These are phyloP conservation scores for Notodromas monacha DNA, from an alignment of 2,888 invertebrate genomes.

Conservation along the genomic window DNA sequence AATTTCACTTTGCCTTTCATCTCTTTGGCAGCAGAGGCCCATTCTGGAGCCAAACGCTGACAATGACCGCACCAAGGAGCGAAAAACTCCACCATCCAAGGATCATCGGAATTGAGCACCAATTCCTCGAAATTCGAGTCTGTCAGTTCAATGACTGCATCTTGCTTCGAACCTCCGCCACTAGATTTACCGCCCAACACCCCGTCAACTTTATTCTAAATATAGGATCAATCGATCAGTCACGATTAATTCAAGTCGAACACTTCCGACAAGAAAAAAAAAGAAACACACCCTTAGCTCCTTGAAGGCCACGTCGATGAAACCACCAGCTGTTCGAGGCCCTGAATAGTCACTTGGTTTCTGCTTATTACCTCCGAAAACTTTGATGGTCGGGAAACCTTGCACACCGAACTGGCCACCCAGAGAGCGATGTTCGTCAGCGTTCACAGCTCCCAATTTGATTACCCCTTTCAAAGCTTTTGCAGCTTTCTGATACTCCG, in stretches of 20 bases:
- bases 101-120: conserved; percentile 65
- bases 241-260: too few relatives aligned
- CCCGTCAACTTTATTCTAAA: conserved; percentile 34
- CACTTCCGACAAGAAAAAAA: too few relatives aligned
- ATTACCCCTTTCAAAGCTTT: conserved; percentile 57
- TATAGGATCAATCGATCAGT: too few relatives aligned
- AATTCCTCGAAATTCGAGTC: conserved; percentile 76
- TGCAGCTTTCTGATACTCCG: conserved; percentile 78
- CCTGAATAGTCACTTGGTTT: conserved; percentile 55
- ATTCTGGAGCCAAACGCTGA: conserved; percentile 79
- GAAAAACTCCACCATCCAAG: conserved; percentile 92
- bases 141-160: conserved; percentile 60
- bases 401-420: conserved; percentile 42
- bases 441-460: conserved; percentile 77
- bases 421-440: conserved; percentile 51
- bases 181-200: conserved; percentile 25
- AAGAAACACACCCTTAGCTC: conserved; percentile 37
- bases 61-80: conserved; percentile 86
- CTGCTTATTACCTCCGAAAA: conserved; percentile 52
- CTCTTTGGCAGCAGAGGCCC: conserved; percentile 73
- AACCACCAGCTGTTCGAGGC: conserved; percentile 43
- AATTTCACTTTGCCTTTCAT: conserved; percentile 77
- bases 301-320: conserved; percentile 51
- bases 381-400: conserved; percentile 85
- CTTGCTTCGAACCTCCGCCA: conserved; percentile 13